Conservation (phyloP, 2,888 invertebrate genomes). For the Meliscaeva auricollis region DNA sequence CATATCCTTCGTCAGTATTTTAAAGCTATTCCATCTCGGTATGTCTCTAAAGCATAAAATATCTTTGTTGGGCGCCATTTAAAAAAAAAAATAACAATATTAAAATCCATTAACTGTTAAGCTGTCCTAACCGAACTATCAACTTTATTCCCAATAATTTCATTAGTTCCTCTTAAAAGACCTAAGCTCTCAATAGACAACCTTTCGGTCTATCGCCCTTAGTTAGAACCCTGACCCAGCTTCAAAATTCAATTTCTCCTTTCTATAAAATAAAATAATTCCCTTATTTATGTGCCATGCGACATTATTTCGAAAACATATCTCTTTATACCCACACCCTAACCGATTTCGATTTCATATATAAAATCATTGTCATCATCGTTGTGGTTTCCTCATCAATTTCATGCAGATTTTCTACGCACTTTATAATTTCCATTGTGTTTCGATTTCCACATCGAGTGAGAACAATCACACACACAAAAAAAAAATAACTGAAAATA, state of each 20-base stretch:
- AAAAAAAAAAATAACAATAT: background rate
- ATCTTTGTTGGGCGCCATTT: too few relatives aligned
- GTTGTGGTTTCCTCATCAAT: constrained; percentile 40
- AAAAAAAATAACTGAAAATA: constrained; percentile 1
- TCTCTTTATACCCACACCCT: background rate
- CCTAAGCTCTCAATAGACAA: background rate
- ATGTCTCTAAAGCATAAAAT: too few relatives aligned
- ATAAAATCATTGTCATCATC: constrained; percentile 18
- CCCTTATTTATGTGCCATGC: constrained; percentile 1
- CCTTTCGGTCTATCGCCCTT: background rate
- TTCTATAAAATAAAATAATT: background rate
- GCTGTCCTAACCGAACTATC: background rate
- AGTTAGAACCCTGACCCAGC: background rate
- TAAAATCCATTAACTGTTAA: background rate
- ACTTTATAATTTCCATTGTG: constrained; percentile 39
- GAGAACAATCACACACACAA: background rate
- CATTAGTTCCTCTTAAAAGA: background rate
- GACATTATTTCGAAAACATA: constrained; percentile 30
- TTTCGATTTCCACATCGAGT: constrained; percentile 11
- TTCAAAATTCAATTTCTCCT: background rate
- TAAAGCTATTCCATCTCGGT: too few relatives aligned
- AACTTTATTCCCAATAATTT: background rate
- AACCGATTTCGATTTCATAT: background rate
- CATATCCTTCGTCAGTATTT: too few relatives aligned
- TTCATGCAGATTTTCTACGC: constrained; percentile 60